A percentile compares a stretch with the other conserved stretches of the same genome.
These are phyloP conservation scores for Yponomeuta malinellus DNA, from an alignment of 2,888 invertebrate genomes.

Conservation along the genomic window DNA sequence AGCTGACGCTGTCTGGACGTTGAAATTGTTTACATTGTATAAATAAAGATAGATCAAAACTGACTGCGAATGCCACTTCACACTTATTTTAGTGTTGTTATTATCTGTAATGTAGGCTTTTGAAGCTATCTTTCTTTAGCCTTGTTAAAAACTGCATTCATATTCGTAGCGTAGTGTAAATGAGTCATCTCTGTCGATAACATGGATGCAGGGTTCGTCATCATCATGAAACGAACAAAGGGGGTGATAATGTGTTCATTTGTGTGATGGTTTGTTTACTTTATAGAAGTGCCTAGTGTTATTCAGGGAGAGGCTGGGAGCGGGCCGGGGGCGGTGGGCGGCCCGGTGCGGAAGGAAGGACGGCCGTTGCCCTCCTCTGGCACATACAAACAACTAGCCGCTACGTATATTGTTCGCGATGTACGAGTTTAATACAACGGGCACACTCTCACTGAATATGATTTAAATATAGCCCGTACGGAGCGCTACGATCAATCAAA, in stretches of 20 bases:
- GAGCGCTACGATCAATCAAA: background rate
- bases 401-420: background rate
- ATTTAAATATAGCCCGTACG: background rate
- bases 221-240: conserved; percentile 15
- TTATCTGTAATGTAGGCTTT: conserved; percentile 3
- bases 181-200: conserved; percentile 13
- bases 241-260: background rate
- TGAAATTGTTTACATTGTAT: conserved; percentile 10
- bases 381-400: background rate
- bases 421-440: background rate
- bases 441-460: conserved; percentile 8
- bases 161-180: conserved; percentile 4
- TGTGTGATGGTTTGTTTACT: conserved; percentile 6
- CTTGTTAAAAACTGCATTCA: background rate
- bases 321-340: conserved; percentile 23
- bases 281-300: background rate
- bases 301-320: conserved; percentile 14
- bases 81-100: background rate
- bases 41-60: background rate
- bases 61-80: background rate
- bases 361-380: conserved; percentile 46
- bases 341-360: conserved; percentile 48
- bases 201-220: conserved; percentile 13
- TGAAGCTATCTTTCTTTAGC: background rate
- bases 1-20: conserved; percentile 50